phyloP scores from a whole-genome alignment of 2,888 invertebrate genomes.

The Drosophila mimica region DNA sequence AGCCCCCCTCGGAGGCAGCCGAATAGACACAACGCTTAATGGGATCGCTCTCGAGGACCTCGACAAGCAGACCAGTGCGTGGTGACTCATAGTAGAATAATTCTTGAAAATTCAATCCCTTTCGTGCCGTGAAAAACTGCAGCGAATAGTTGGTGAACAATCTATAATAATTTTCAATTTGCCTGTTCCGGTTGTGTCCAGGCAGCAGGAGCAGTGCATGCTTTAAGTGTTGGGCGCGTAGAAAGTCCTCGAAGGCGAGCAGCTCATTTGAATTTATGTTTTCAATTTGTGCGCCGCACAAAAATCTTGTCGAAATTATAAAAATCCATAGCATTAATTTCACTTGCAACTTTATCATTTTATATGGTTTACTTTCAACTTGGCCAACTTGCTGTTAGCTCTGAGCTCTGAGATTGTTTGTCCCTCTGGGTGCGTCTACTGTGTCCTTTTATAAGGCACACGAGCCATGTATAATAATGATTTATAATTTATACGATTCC shows the following conservation, averaged over 20 bases:
- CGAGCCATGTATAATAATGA: conserved; percentile 35
- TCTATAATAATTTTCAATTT: conserved; percentile 48
- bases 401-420: conserved; percentile 12
- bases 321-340: conserved; percentile 75
- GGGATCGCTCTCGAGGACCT: conserved; percentile 41
- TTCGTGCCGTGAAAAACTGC: conserved; percentile 62
- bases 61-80: conserved; percentile 71
- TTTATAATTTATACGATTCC: conserved; percentile 64
- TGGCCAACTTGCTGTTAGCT: conserved; percentile 17
- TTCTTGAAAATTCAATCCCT: conserved; percentile 51
- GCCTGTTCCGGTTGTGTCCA: conserved; percentile 21
- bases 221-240: conserved; percentile 72
- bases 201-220: conserved; percentile 73
- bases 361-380: conserved; percentile 65
- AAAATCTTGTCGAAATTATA: conserved; percentile 66
- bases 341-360: conserved; percentile 74
- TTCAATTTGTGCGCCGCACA: conserved; percentile 71
- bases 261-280: conserved; percentile 75
- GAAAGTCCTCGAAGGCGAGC: conserved; percentile 77
- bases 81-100: conserved; percentile 66
- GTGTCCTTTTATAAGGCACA: conserved; percentile 53
- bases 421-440: conserved; percentile 8
- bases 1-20: conserved; percentile 57
- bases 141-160: conserved; percentile 67
- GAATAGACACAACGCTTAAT: conserved; percentile 46